Evolutionary conservation across 2,113 vertebrate genomes (phyloP).

Genomic region (Melanerpes formicivorus): DNA sequence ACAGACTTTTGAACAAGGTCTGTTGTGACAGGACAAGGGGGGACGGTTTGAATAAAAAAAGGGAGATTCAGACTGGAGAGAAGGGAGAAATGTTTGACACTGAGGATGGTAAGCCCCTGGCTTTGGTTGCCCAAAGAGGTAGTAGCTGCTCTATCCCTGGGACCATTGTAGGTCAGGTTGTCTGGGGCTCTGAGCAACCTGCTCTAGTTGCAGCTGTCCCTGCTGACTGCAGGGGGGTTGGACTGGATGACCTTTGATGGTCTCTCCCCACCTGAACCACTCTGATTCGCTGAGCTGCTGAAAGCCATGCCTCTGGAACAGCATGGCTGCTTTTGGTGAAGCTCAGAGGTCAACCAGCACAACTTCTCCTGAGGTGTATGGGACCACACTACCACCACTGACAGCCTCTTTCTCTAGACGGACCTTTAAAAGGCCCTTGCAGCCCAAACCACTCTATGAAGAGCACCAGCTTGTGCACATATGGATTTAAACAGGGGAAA

Average conservation of each 20-base stretch:
- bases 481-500: background rate
- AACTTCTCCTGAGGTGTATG: accelerated
- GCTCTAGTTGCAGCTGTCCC: background rate
- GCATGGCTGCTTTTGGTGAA: background rate
- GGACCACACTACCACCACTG: accelerated
- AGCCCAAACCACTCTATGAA: background rate
- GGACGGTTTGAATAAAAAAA: background rate
- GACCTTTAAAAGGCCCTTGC: background rate
- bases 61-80: background rate
- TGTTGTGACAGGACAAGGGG: background rate
- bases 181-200: background rate
- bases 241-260: background rate
- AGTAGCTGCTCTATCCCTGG: background rate
- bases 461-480: accelerated
- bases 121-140: background rate
- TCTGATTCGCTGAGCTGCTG: background rate
- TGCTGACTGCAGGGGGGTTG: background rate
- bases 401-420: background rate
- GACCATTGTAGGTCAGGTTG: background rate
- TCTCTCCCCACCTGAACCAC: too few species aligned
- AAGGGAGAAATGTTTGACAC: background rate
- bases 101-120: background rate
- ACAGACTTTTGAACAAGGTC: too few species aligned
- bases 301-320: background rate
- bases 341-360: background rate